These are phyloP conservation scores for Drosophila hydei DNA, from an alignment of 1,140 invertebrate species.

Conservation along the genomic window DNA sequence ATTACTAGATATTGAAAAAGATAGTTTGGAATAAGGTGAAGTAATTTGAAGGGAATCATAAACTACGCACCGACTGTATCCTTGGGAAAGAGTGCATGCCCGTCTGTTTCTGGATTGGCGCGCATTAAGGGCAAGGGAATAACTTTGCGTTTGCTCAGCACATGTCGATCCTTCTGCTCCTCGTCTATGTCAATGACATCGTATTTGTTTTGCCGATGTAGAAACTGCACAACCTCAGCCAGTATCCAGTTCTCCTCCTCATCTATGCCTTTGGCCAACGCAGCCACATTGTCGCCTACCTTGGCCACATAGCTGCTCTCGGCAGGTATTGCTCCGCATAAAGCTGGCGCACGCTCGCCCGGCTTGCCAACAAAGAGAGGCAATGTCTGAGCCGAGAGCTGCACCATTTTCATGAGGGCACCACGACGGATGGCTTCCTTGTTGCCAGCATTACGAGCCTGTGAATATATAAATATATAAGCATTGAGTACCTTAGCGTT, in stretches of 20 bases:
- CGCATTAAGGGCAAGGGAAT: constrained; percentile 97
- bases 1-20: constrained; percentile 88
- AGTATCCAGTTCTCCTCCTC: constrained; percentile 99
- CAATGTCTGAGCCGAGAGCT: constrained; percentile 95
- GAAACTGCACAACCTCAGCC: constrained; percentile 96
- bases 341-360: constrained; percentile 93
- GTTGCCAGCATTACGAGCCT: constrained; percentile 91
- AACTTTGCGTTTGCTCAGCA: constrained; percentile 92
- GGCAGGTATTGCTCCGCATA: constrained; percentile 96
- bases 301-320: constrained; percentile 95
- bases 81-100: constrained; percentile 95
- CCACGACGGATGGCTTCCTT: constrained; percentile 96
- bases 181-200: constrained; percentile 99
- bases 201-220: constrained; percentile 93
- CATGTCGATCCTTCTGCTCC: constrained; percentile 95
- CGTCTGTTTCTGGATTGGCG: constrained; percentile 97
- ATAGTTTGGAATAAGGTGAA: constrained; percentile 15
- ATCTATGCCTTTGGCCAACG: constrained; percentile 92
- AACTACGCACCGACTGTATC: constrained; percentile 89
- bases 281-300: constrained; percentile 97
- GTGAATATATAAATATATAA: not conserved
- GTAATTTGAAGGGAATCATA: not conserved
- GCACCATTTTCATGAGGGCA: constrained; percentile 97
- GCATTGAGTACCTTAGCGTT: not conserved
- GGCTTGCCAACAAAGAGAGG: constrained; percentile 96